Percentiles rank a stretch among this genome's conserved stretches.
Conservation (phyloP, 2,797 vertebrate genomes). For the Rallus crepitans region DNA sequence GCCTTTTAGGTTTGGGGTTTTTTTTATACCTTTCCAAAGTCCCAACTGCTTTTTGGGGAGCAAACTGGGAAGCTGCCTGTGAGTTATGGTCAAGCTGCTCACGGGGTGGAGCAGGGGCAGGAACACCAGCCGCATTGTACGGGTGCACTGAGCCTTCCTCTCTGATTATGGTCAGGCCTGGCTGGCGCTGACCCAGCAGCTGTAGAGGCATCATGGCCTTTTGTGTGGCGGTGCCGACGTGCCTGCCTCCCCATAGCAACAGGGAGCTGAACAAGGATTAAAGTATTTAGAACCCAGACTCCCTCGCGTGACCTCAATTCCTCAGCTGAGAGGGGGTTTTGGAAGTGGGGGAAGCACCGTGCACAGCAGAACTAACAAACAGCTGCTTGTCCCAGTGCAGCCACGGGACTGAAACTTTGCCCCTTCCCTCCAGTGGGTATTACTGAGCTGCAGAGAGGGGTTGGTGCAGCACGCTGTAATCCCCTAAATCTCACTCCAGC, state of each 20-base stretch:
- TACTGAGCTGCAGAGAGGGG: neutral
- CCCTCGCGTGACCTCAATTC: slow-evolving; percentile 85
- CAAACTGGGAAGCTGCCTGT: neutral
- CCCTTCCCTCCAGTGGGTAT: neutral
- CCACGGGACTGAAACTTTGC: neutral
- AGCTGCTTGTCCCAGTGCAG: slow-evolving; percentile 47
- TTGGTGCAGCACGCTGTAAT: slow-evolving; percentile 6
- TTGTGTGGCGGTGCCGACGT: slow-evolving; percentile 65
- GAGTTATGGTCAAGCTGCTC: too few relatives aligned
- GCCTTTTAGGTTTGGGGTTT: neutral
- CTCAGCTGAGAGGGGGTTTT: slow-evolving; percentile 68
- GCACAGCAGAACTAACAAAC: slow-evolving; percentile 67
- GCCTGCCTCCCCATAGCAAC: slow-evolving; percentile 75
- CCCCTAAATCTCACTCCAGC: slow-evolving; percentile 32
- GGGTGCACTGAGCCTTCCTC: slow-evolving; percentile 11
- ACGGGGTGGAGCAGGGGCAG: neutral
- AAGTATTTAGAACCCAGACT: slow-evolving; percentile 73
- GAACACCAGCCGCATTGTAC: neutral
- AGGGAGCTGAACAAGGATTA: slow-evolving; percentile 75
- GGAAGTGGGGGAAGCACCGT: slow-evolving; percentile 53
- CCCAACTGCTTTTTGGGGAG: rapidly evolving
- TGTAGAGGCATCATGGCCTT: slow-evolving; percentile 56
- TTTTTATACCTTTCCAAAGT: neutral
- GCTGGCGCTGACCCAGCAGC: slow-evolving; percentile 64
- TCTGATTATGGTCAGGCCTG: slow-evolving; percentile 19